phyloP scores from a whole-genome alignment of 2,888 invertebrate genomes.

The Pinctada fucata region DNA sequence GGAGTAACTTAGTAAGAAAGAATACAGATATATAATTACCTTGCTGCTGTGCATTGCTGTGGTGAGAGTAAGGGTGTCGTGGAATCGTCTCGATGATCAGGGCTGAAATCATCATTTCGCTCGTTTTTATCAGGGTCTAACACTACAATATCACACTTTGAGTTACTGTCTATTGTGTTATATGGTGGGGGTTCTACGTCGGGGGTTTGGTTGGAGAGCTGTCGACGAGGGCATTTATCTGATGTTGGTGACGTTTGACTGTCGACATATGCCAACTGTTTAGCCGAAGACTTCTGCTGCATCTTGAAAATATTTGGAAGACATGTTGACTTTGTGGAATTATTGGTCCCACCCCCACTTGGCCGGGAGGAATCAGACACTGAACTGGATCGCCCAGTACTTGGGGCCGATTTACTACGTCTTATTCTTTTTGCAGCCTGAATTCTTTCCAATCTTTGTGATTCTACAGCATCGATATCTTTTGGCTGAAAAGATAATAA shows the following conservation, averaged over 20 bases:
- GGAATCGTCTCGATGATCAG: constrained; percentile 58
- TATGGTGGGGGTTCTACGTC: constrained; percentile 64
- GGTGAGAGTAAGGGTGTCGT: constrained; percentile 54
- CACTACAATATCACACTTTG: constrained; percentile 21
- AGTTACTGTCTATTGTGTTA: constrained; percentile 36
- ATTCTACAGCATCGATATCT: constrained; percentile 68
- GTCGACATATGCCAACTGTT: constrained; percentile 54
- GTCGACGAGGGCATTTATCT: constrained; percentile 50
- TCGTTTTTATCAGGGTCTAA: constrained; percentile 24
- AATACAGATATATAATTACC: too few species aligned
- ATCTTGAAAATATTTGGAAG: constrained; percentile 70
- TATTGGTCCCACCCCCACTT: constrained; percentile 48
- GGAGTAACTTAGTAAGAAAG: too few species aligned
- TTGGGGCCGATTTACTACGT: constrained; percentile 66
- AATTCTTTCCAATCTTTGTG: constrained; percentile 65
- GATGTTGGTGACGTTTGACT: constrained; percentile 35
- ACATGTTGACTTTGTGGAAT: constrained; percentile 62
- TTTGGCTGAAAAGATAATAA: constrained; percentile 62
- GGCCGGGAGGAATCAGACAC: constrained; percentile 49
- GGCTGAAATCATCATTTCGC: constrained; percentile 54
- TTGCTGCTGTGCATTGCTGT: constrained; percentile 10
- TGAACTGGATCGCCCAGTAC: constrained; percentile 60
- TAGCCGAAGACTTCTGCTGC: constrained; percentile 63
- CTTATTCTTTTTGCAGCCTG: constrained; percentile 68
- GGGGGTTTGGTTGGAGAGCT: constrained; percentile 55